Evolutionary conservation across 2,113 vertebrate genomes (phyloP).

Genomic region (Tragelaphus buxtoni): DNA sequence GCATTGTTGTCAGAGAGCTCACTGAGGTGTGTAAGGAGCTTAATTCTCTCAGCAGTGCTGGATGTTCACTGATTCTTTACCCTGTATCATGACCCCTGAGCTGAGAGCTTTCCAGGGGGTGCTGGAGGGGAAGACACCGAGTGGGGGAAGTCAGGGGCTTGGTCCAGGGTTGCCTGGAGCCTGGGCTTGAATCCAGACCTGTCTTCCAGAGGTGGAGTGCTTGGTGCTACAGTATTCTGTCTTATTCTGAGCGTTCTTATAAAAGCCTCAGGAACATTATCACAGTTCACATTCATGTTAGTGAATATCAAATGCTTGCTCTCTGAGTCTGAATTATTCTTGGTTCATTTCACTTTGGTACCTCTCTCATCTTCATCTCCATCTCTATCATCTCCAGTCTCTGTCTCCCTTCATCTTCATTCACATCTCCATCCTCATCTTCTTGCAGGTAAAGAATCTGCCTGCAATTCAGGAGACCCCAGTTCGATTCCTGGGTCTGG

Average conservation of each 20-base stretch:
- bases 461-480: not conserved
- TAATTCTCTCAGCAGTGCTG: rapidly evolving
- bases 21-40: rapidly evolving
- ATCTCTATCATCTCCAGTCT: not conserved
- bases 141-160: not conserved
- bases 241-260: not conserved
- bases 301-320: not conserved
- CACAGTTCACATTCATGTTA: not conserved
- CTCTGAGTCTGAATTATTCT: not conserved
- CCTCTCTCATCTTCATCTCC: not conserved
- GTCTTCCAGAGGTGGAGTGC: no score
- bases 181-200: not conserved
- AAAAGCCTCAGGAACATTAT: not conserved
- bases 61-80: rapidly evolving
- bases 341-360: not conserved
- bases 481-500: not conserved
- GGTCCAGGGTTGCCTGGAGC: not conserved
- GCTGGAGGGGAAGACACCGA: rapidly evolving
- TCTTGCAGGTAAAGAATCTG: not conserved
- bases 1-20: rapidly evolving
- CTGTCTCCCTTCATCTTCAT: no score
- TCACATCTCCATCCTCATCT: not conserved
- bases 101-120: rapidly evolving
- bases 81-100: rapidly evolving
- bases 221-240: rapidly evolving